A percentile compares a stretch with the other conserved stretches of the same genome.
Evolutionary conservation across 30 jellyfish, hydroid and myxozoan species (phyloP).

Genomic region (Clytia hemisphaerica): DNA sequence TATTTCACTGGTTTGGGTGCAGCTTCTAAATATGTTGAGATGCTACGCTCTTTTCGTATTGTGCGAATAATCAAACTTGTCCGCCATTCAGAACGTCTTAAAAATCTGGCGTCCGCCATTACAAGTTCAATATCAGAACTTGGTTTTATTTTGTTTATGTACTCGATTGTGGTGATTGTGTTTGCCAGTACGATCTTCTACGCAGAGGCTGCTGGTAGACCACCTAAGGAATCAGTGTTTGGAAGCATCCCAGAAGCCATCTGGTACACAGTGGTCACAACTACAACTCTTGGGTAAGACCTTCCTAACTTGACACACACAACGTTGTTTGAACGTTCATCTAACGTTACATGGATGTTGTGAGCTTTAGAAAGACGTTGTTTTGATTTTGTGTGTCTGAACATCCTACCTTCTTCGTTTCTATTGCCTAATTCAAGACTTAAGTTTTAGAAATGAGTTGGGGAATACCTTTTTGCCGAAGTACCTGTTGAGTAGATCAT

Average conservation of each 20-base stretch:
- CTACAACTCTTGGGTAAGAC: constrained; percentile 94
- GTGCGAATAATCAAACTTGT: constrained; percentile 86
- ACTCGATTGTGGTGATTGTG: constrained; percentile 72
- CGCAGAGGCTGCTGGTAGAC: constrained; percentile 60
- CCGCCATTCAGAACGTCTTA: constrained; percentile 80
- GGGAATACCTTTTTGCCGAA: too few relatives aligned
- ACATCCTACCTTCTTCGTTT: neutral
- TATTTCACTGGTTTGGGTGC: constrained; percentile 34
- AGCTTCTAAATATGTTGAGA: constrained; percentile 56
- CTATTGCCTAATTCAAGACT: neutral
- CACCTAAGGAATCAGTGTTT: constrained; percentile 30
- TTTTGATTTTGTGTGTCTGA: neutral
- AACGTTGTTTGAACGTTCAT: too few relatives aligned
- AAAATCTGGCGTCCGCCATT: constrained; percentile 72
- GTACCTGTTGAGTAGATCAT: too few relatives aligned
- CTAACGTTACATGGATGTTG: too few relatives aligned
- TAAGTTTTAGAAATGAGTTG: too few relatives aligned
- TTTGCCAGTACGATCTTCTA: constrained; percentile 83
- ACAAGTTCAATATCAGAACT: constrained; percentile 82
- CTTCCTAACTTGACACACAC: neutral
- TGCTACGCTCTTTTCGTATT: constrained; percentile 64
- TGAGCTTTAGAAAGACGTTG: too few relatives aligned
- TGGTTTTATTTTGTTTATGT: constrained; percentile 84
- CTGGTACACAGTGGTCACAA: constrained; percentile 97
- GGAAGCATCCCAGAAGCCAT: constrained; percentile 89